A percentile compares a stretch with the other conserved stretches of the same genome.
Conservation (phyloP, 2,797 vertebrate species). For the Diplodus sargus region DNA sequence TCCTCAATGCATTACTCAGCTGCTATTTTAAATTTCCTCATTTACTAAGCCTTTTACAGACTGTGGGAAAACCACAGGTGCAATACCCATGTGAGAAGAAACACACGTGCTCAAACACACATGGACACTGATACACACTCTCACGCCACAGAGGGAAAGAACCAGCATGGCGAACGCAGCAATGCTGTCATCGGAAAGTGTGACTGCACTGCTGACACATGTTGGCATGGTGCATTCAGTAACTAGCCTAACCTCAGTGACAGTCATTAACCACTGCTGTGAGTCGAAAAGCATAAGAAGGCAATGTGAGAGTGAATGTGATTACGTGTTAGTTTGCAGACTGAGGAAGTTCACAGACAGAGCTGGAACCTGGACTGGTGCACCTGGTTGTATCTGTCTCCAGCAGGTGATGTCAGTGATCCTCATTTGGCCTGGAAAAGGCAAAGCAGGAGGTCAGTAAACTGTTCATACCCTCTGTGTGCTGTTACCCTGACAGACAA, state of each 20-base stretch:
- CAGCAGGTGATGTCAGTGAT: conserved; percentile 32
- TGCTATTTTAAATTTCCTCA: conserved; percentile 46
- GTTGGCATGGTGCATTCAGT: conserved; percentile 4
- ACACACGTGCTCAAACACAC: conserved; percentile 5
- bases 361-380: neutral
- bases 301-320: conserved; percentile 25
- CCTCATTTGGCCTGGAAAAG: conserved; percentile 36
- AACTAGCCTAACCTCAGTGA: conserved; percentile 3
- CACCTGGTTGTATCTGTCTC: conserved; percentile 64
- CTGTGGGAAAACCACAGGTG: conserved; percentile 42
- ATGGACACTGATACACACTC: conserved; percentile 1
- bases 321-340: conserved; percentile 8
- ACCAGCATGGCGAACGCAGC: neutral
- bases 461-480: neutral
- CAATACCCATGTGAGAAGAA: conserved; percentile 33
- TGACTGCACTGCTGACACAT: conserved; percentile 18
- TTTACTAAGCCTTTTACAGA: conserved; percentile 26
- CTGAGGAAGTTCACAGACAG: conserved; percentile 9
- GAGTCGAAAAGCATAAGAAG: conserved; percentile 19
- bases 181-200: conserved; percentile 22
- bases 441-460: conserved; percentile 11
- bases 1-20: conserved; percentile 12
- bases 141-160: conserved; percentile 7
- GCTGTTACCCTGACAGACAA: neutral
- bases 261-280: conserved; percentile 30